Evolutionary conservation across 2,797 vertebrate species (phyloP), one percentile per base, ranked within the genome.

Genomic region (Pampus argenteus): DNA sequence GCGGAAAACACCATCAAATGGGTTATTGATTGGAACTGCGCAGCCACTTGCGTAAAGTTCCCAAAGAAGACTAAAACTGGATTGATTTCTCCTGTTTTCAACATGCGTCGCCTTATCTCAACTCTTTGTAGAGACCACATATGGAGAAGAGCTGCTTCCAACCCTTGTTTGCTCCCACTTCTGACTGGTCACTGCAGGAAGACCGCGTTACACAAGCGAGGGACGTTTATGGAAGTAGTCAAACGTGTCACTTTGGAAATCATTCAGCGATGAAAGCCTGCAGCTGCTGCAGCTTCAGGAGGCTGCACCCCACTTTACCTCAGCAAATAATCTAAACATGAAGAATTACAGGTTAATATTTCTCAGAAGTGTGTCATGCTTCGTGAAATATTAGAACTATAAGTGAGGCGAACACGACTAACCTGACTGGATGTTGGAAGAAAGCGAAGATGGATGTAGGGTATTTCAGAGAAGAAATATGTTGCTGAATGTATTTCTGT

Each of bases 111-210:
- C 47, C 20, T 48, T 38, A 14, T 50, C 8, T 26, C 10, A 1
- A 10, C 14, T 45, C 50, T 74, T 38, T 64, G 20, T 14, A n/a
- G 47, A 64, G 72, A 81, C 59, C 78, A 85, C 76, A 82, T 76
- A 69, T 51, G 63, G 54, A 67, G 56, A 28, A 38, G 18, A 66
- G 66, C 58, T 22, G 18, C 56, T 50, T 42, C 28, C 57, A 64
- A 18, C 66, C 36, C 42, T 49, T 81, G 29, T 78, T 40, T 0
- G 6, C 45, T 13, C 29, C 0, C 55, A 6, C 48, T 29, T 59
- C 75, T 62, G 60, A 31, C 42, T 38, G 56, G 42, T 29, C 67
- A 57, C 28, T 48, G 29, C 38, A 40, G 20, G 29, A 26, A 2
- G 49, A 55, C 69, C 62, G 10, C 40, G 15, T 22, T 23, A 44